Conservation (phyloP, 1,140 invertebrate species). For the Zaprionus camerounensis region DNA sequence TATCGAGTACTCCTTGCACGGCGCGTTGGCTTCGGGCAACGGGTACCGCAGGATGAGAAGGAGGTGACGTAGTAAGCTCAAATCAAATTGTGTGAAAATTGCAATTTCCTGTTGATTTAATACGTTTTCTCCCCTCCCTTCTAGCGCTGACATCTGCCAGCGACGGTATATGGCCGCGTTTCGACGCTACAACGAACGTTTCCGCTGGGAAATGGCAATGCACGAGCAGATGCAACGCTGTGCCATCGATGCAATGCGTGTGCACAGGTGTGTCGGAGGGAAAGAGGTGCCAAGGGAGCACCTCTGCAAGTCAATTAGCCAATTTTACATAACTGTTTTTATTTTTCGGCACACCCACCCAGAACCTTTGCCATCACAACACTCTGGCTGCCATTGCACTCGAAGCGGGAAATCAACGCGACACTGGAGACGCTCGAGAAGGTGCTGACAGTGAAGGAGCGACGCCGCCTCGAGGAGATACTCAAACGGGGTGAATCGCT, state of each 20-base stretch:
- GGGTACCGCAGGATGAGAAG: conserved; percentile 58
- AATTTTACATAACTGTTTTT: conserved; percentile 19
- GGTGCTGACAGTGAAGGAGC: conserved; percentile 76
- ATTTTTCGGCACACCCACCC: not conserved
- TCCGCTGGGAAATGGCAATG: conserved; percentile 78
- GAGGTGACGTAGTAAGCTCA: conserved; percentile 75
- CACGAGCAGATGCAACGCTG: conserved; percentile 81
- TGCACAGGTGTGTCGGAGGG: conserved; percentile 67
- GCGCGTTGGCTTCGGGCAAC: conserved; percentile 71
- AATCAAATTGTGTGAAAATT: conserved; percentile 82
- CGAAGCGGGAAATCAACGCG: conserved; percentile 79
- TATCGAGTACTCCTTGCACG: conserved; percentile 76
- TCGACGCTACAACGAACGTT: conserved; percentile 76
- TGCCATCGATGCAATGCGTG: conserved; percentile 80
- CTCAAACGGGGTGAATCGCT: conserved; percentile 66
- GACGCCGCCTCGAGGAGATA: conserved; percentile 81
- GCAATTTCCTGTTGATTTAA: conserved; percentile 81
- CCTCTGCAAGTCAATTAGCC: conserved; percentile 33
- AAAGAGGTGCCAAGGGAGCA: not conserved
- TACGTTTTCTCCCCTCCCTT: conserved; percentile 56
- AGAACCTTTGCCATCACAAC: conserved; percentile 82
- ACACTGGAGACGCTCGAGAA: conserved; percentile 78
- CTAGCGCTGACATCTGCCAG: conserved; percentile 73
- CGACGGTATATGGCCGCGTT: conserved; percentile 74
- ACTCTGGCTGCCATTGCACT: conserved; percentile 78